phyloP scores from a whole-genome alignment of 2,888 invertebrate species.

The Amiota minor region DNA sequence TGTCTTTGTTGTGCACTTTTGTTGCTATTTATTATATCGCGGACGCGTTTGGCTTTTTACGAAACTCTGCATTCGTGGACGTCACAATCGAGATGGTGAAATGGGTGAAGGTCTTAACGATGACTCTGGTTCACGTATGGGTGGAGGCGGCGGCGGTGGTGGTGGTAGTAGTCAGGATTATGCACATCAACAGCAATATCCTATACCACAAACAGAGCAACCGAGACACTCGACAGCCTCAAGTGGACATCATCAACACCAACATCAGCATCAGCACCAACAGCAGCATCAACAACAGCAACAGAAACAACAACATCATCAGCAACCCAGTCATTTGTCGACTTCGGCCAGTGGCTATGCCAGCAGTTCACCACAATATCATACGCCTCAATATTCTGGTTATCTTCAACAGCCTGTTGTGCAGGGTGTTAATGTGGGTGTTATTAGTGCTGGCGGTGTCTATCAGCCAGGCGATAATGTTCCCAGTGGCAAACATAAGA shows the following conservation, averaged over 20 bases:
- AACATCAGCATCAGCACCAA: constrained; percentile 53
- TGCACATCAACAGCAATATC: constrained; percentile 71
- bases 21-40: constrained; percentile 76
- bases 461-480: constrained; percentile 61
- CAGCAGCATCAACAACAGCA: constrained; percentile 46
- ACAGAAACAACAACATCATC: constrained; percentile 25
- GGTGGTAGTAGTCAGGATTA: constrained; percentile 69
- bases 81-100: constrained; percentile 71
- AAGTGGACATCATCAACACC: constrained; percentile 39
- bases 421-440: constrained; percentile 70
- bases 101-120: constrained; percentile 72
- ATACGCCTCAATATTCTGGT: constrained; percentile 69
- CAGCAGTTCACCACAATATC: constrained; percentile 52
- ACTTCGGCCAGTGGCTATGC: constrained; percentile 23
- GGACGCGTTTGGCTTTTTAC: constrained; percentile 74
- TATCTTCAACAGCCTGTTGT: constrained; percentile 69
- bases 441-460: constrained; percentile 67
- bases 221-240: constrained; percentile 47
- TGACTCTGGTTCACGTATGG: constrained; percentile 70
- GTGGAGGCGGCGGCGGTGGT: constrained; percentile 53
- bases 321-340: constrained; percentile 13
- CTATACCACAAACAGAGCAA: constrained; percentile 67
- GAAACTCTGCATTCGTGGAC: constrained; percentile 72
- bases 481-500: constrained; percentile 54
- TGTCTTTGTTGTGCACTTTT: constrained; percentile 77